Evolutionary conservation across 35 echinoderm and acorn worm species (phyloP).

Genomic region (Heliocidaris erythrogramma): DNA sequence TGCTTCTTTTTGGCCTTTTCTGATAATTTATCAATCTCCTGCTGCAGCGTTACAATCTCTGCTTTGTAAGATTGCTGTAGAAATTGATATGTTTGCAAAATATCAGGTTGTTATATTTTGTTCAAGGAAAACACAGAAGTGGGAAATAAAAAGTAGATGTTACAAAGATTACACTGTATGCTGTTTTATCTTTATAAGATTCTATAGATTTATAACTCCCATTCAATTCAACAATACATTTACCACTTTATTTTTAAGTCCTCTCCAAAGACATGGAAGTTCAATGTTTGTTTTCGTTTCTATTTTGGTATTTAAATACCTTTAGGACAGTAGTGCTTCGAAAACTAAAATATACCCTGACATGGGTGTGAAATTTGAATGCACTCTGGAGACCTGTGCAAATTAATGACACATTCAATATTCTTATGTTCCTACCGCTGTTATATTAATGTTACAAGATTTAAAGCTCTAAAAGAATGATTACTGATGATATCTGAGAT

Average conservation of each 20-base stretch:
- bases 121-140: not conserved
- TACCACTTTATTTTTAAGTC: not conserved
- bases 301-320: not conserved
- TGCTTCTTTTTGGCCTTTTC: conserved; percentile 98
- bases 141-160: not conserved
- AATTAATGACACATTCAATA: not conserved
- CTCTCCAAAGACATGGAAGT: not conserved
- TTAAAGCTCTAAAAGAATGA: not conserved
- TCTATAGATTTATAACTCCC: not conserved
- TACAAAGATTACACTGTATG: not conserved
- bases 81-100: not conserved
- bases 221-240: not conserved
- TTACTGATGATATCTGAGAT: too few relatives aligned
- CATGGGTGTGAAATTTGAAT: not conserved
- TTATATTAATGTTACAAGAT: not conserved
- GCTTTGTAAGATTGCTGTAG: conserved; percentile 71
- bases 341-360: not conserved
- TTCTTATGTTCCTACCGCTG: not conserved
- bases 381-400: not conserved
- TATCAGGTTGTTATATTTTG: not conserved
- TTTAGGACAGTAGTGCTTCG: not conserved
- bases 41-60: conserved; percentile 63
- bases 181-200: not conserved
- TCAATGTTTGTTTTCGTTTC: not conserved
- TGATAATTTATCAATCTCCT: conserved; percentile 79